A percentile compares a stretch with the other conserved stretches of the same genome.
Conservation (phyloP, 2,888 invertebrate species). For the Cosmia trapezina region DNA sequence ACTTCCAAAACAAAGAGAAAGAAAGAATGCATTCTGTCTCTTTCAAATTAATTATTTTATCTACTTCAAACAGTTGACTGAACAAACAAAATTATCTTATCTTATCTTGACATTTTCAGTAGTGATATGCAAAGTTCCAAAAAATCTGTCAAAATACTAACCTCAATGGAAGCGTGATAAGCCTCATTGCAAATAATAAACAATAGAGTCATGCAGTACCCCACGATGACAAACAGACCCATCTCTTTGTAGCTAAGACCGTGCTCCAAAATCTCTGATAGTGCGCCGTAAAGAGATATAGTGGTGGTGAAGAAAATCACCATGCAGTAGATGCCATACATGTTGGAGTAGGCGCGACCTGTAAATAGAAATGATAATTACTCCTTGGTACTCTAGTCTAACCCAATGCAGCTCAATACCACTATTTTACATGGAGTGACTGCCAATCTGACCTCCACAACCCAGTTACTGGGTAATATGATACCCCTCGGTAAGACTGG, state of each 20-base stretch:
- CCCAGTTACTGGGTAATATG: no score
- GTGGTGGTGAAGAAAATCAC: slow-evolving; percentile 94
- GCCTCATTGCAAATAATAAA: slow-evolving; percentile 94
- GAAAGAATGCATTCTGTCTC: no score
- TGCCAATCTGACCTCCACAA: no score
- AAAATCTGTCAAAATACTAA: slow-evolving; percentile 70
- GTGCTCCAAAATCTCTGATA: slow-evolving; percentile 93
- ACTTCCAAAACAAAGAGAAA: neutral
- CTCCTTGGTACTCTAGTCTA: neutral
- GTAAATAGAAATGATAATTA: slow-evolving; percentile 29
- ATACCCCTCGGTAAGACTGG: no score
- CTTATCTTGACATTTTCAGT: neutral
- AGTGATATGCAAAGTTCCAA: neutral
- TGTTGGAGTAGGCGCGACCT: slow-evolving; percentile 93
- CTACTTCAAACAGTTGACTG: neutral
- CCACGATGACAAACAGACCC: slow-evolving; percentile 93
- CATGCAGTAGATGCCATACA: slow-evolving; percentile 94
- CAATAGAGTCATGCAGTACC: slow-evolving; percentile 93
- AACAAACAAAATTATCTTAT: no score
- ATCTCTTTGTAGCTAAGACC: slow-evolving; percentile 93
- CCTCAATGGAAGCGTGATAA: slow-evolving; percentile 92
- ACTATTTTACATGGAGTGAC: no score
- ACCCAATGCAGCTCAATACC: no score
- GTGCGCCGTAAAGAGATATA: slow-evolving; percentile 92
- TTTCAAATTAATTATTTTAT: neutral